These are phyloP conservation scores for Nyctibius grandis DNA, from an alignment of 2,797 vertebrate species.

Conservation along the genomic window DNA sequence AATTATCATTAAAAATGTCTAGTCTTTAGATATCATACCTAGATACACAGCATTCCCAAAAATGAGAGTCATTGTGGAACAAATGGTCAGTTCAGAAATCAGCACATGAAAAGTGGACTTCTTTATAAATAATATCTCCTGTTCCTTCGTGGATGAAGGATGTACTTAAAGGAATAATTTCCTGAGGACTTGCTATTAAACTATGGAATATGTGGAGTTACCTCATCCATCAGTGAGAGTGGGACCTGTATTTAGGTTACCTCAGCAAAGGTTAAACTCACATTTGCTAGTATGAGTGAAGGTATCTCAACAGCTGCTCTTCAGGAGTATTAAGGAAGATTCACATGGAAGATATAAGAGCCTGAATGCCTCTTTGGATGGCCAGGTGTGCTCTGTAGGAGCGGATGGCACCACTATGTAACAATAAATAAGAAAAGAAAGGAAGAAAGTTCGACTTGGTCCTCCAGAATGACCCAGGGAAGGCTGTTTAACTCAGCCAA, in stretches of 20 bases:
- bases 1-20: not conserved
- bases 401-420: not conserved
- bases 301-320: not conserved
- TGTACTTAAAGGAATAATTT: not conserved
- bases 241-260: not conserved
- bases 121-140: not conserved
- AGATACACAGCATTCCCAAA: not conserved
- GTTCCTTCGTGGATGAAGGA: not conserved
- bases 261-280: not conserved
- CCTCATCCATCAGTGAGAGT: not conserved
- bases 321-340: not conserved
- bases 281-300: not conserved
- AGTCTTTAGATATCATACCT: not conserved
- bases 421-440: not conserved
- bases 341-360: not conserved
- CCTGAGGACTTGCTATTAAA: not conserved
- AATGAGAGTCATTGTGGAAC: not conserved
- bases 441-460: not conserved
- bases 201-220: not conserved
- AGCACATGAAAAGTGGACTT: accelerated
- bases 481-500: not conserved
- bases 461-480: not conserved
- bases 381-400: not conserved
- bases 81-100: not conserved
- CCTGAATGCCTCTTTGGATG: not conserved